A percentile compares a stretch with the other conserved stretches of the same genome.
phyloP scores from a whole-genome alignment of 2,888 invertebrate genomes.

The Vanessa cardui region DNA sequence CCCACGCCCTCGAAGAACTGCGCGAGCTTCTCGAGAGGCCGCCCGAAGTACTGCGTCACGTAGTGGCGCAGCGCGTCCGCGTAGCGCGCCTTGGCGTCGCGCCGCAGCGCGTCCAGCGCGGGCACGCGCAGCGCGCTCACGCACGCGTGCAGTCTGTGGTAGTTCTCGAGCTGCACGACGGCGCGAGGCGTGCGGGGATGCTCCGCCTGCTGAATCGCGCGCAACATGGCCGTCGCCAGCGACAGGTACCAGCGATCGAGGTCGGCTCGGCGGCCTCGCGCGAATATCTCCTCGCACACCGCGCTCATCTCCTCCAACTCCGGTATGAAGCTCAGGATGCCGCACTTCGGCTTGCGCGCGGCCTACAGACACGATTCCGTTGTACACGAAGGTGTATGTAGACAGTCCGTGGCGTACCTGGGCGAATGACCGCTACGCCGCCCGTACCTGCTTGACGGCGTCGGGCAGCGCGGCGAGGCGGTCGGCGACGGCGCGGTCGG shows the following conservation, averaged over 20 bases:
- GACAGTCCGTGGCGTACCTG: slow-evolving; percentile 7
- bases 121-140: slow-evolving; percentile 94
- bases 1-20: slow-evolving; percentile 98
- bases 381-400: background rate
- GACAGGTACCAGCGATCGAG: slow-evolving; percentile 95
- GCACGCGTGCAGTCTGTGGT: slow-evolving; percentile 94
- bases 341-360: slow-evolving; percentile 89
- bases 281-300: slow-evolving; percentile 94
- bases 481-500: slow-evolving; percentile 94
- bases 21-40: slow-evolving; percentile 84
- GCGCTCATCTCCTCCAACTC: slow-evolving; percentile 95
- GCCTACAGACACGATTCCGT: slow-evolving; percentile 41
- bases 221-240: slow-evolving; percentile 92
- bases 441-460: slow-evolving; percentile 85
- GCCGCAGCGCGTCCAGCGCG: slow-evolving; percentile 92
- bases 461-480: slow-evolving; percentile 94
- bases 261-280: slow-evolving; percentile 93
- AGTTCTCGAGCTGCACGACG: slow-evolving; percentile 97
- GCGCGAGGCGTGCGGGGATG: slow-evolving; percentile 96
- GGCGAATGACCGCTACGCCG: too few relatives aligned
- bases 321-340: slow-evolving; percentile 93
- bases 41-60: slow-evolving; percentile 96
- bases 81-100: slow-evolving; percentile 93
- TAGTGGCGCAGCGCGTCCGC: slow-evolving; percentile 94
- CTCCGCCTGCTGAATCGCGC: slow-evolving; percentile 90